Percentiles rank a stretch among this genome's conserved stretches.
phyloP scores from a whole-genome alignment of 2,113 vertebrate species.

The Narcine bancroftii region DNA sequence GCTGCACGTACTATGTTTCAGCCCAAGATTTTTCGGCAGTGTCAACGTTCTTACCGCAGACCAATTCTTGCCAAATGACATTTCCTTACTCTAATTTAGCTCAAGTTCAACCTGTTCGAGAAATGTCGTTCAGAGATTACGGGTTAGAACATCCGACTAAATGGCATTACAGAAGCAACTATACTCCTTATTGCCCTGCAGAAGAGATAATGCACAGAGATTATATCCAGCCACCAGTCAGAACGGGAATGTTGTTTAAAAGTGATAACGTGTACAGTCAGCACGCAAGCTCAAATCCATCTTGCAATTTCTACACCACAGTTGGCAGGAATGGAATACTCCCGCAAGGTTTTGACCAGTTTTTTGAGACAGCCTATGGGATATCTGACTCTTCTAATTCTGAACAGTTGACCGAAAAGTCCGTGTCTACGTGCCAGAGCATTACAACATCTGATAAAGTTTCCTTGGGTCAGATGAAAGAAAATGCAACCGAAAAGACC shows the following conservation, averaged over 20 bases:
- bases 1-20: slow-evolving; percentile 92
- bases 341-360: slow-evolving; percentile 94
- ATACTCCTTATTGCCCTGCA: slow-evolving; percentile 83
- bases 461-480: slow-evolving; percentile 66
- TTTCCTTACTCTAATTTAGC: slow-evolving; percentile 90
- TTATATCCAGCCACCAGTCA: slow-evolving; percentile 65
- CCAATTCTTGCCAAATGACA: slow-evolving; percentile 89
- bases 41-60: slow-evolving; percentile 87
- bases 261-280: slow-evolving; percentile 76
- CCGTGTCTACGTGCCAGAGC: slow-evolving; percentile 60
- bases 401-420: slow-evolving; percentile 64
- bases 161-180: slow-evolving; percentile 86
- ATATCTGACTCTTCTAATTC: slow-evolving; percentile 50
- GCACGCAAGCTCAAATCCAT: slow-evolving; percentile 62
- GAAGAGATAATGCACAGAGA: slow-evolving; percentile 82
- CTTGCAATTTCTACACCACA: slow-evolving; percentile 76
- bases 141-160: slow-evolving; percentile 89
- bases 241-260: slow-evolving; percentile 88
- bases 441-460: slow-evolving; percentile 58
- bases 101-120: slow-evolving; percentile 91
- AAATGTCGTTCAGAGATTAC: slow-evolving; percentile 94
- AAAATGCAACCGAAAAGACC: slow-evolving; percentile 56
- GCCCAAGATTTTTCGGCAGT: slow-evolving; percentile 90
- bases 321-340: slow-evolving; percentile 91
- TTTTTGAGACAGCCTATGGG: slow-evolving; percentile 69